Conservation (phyloP, 2,888 invertebrate genomes). For the Melanostoma mellinum region DNA sequence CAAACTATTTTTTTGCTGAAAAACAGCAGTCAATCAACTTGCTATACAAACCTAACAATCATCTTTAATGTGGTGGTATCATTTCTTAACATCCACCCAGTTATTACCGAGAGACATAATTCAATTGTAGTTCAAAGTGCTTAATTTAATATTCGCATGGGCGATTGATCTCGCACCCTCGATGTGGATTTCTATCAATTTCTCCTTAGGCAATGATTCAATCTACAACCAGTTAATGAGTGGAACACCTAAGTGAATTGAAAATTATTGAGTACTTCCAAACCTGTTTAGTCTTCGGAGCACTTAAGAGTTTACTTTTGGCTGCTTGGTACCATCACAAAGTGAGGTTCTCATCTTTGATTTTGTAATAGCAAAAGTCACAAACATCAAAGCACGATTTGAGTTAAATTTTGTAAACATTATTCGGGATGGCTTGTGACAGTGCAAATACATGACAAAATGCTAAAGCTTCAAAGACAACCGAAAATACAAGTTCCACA, state of each 20-base stretch:
- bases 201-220: background rate
- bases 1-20: no score
- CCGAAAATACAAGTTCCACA: constrained; percentile 56
- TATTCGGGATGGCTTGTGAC: constrained; percentile 39
- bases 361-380: no score
- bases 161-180: constrained; percentile 5
- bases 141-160: background rate
- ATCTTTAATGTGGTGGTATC: background rate
- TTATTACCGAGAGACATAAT: constrained; percentile 4
- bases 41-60: background rate
- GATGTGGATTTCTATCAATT: constrained; percentile 3
- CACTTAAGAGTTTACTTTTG: no score
- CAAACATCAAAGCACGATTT: no score
- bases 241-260: no score
- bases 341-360: no score
- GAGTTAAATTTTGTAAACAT: background rate
- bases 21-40: no score
- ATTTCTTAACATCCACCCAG: background rate
- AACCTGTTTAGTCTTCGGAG: constrained; percentile 8
- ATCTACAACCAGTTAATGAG: constrained; percentile 16
- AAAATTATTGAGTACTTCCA: background rate
- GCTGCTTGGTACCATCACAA: no score
- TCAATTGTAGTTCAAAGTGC: constrained; percentile 4
- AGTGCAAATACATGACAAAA: constrained; percentile 8
- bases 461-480: constrained; percentile 16